These are phyloP conservation scores for Holothuria glaberrima DNA, from an alignment of 35 echinoderm and acorn worm species.

Conservation along the genomic window DNA sequence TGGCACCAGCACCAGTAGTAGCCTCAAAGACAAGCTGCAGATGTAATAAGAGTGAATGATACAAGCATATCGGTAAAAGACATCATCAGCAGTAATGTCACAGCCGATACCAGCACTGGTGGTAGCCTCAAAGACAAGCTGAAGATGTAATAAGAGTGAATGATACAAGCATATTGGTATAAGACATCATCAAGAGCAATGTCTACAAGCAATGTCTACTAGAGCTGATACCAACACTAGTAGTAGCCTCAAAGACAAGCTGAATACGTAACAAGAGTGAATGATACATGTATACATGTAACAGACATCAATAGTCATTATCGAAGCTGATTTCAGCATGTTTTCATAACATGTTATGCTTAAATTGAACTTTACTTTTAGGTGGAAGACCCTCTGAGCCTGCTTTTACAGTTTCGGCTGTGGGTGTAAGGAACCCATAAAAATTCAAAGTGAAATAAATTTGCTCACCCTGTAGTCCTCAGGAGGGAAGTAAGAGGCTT, in stretches of 20 bases:
- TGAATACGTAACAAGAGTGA: background rate
- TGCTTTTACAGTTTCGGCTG: too few relatives aligned
- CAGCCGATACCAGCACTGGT: background rate
- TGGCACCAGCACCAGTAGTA: background rate
- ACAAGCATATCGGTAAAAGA: too few relatives aligned
- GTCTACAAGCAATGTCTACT: too few relatives aligned
- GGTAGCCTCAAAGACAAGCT: too few relatives aligned
- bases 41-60: background rate
- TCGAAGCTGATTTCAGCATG: too few relatives aligned
- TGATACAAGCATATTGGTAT: background rate
- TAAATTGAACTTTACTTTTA: too few relatives aligned
- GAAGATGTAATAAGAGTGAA: background rate
- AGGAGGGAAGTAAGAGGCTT: constrained; percentile 11
- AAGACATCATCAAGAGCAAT: constrained; percentile 55
- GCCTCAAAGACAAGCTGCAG: constrained; percentile 58
- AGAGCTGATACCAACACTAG: constrained; percentile 6
- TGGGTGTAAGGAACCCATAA: too few relatives aligned
- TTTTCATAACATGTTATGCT: too few relatives aligned
- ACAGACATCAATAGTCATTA: too few relatives aligned
- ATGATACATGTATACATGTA: background rate
- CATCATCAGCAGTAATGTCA: constrained; percentile 53
- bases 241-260: constrained; percentile 56
- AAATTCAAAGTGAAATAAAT: too few relatives aligned
- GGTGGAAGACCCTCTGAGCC: too few relatives aligned
- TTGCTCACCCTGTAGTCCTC: constrained; percentile 25